A percentile compares a stretch with the other conserved stretches of the same genome.
phyloP scores from a whole-genome alignment of 2,888 invertebrate species.

The Nomada flava region DNA sequence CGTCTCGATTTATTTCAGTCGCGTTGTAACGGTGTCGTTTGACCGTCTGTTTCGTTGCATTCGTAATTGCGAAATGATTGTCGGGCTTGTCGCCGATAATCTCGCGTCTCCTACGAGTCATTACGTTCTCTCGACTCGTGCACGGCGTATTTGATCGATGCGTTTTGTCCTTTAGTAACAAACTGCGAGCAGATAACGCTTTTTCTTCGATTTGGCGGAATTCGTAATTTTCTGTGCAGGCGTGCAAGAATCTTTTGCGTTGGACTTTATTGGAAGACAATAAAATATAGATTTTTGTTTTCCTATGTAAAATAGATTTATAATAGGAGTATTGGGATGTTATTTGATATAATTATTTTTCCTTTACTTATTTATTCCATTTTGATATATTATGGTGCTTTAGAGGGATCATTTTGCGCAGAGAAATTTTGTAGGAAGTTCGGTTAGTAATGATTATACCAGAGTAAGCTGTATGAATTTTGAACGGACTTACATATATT shows the following conservation, averaged over 20 bases:
- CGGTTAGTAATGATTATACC: neutral
- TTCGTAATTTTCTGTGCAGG: slow-evolving; percentile 1
- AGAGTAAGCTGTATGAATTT: neutral
- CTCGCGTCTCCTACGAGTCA: slow-evolving; percentile 52
- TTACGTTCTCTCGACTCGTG: slow-evolving; percentile 47
- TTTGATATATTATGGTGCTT: too few relatives aligned
- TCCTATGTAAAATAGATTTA: too few relatives aligned
- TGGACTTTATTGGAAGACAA: too few relatives aligned
- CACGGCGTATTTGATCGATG: slow-evolving; percentile 45
- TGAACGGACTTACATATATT: neutral
- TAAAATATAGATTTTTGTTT: too few relatives aligned
- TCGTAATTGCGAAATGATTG: slow-evolving; percentile 67
- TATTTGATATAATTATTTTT: too few relatives aligned
- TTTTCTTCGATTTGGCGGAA: slow-evolving; percentile 3
- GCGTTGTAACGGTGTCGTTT: slow-evolving; percentile 47
- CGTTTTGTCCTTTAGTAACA: slow-evolving; percentile 6
- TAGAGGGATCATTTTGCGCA: too few relatives aligned
- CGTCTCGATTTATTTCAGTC: slow-evolving; percentile 65
- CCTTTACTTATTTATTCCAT: too few relatives aligned
- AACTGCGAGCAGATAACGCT: slow-evolving; percentile 4
- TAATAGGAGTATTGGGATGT: too few relatives aligned
- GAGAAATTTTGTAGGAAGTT: neutral
- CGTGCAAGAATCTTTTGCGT: neutral
- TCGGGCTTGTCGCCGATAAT: slow-evolving; percentile 59
- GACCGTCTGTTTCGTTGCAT: slow-evolving; percentile 57